Evolutionary conservation across 1,140 invertebrate genomes (phyloP).

Genomic region (Anagrus nilaparvatae): DNA sequence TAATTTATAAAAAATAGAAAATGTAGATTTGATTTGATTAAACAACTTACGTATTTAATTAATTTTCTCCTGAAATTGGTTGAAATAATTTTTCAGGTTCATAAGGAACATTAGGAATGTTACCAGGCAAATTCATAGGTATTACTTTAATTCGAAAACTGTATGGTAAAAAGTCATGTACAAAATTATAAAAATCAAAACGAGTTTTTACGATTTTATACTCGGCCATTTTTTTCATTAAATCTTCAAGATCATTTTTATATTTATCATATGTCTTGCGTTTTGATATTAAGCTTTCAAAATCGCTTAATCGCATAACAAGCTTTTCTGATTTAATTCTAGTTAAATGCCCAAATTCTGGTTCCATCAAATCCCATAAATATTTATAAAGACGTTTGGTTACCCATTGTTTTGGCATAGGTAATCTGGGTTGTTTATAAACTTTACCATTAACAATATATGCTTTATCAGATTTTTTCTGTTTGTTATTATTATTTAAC

Average conservation of each 20-base stretch:
- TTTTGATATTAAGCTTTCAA: constrained; percentile 13
- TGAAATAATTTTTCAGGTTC: constrained; percentile 15
- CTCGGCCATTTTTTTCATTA: constrained; percentile 28
- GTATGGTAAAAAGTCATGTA: constrained; percentile 28
- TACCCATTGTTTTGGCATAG: constrained; percentile 25
- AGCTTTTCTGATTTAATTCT: constrained; percentile 28
- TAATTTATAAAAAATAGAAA: too few relatives aligned
- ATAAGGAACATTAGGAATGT: constrained; percentile 25
- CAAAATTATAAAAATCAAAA: constrained; percentile 31
- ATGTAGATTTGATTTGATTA: too few relatives aligned
- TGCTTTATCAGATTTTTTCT: constrained; percentile 23
- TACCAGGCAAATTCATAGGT: constrained; percentile 29
- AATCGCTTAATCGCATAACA: constrained; percentile 15
- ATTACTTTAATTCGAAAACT: constrained; percentile 26
- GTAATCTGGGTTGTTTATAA: constrained; percentile 26
- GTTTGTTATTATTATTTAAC: constrained; percentile 1
- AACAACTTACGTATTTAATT: too few relatives aligned
- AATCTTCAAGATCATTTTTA: constrained; percentile 12
- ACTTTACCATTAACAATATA: constrained; percentile 25
- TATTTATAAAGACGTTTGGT: constrained; percentile 28
- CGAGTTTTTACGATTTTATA: constrained; percentile 22
- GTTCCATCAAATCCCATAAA: constrained; percentile 28
- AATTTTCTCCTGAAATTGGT: constrained; percentile 17
- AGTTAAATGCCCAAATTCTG: constrained; percentile 19
- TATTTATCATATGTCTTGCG: constrained; percentile 24